Base-by-base conservation (phyloP, 2,888 invertebrate species). In the Erebia epiphron region DNA sequence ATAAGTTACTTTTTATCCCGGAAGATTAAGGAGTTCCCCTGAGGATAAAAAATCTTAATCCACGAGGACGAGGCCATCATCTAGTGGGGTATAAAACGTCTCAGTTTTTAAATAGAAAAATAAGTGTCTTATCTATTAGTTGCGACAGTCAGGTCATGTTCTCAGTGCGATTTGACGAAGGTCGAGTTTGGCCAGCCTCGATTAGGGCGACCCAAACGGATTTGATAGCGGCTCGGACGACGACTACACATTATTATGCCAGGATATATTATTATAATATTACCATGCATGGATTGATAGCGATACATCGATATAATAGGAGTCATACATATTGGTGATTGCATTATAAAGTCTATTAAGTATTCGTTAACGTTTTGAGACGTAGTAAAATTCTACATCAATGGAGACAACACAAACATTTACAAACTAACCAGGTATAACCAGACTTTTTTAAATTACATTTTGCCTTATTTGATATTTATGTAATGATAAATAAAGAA, bases 141-240 rank as follows among this genome's bases (percentile, higher is more conserved):
- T 79, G 63, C 83, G 88, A 88, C 86, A 88, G 82, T 82, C 83
- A 79, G 84, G 79, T 81, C 85, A 82, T 83, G 86, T 86, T 85
- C 83, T 83, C 86, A 66, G 70, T 61, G 54, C 71, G 68, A 71
- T 71, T 73, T 73, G 73, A 92, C 84, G 86, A 84, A 87, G 91
- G 91, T 91, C 86, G 84, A 83, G 90, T 84, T 86, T 90, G 90
- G 84, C 78, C 78, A 75, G 82, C 80, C 83, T 85, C 87, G 91
- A 91, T 90, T 90, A 89, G 83, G 80, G 79, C 80, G 78, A 80
- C 80, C 83, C 83, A 79, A 78, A 82, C 85, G 86, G 86, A 89
- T 90, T 89, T 87, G 85, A 88, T 86, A 86, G 86, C 82, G 81
- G 80, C 80, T 82, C 80, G 78, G 80, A 82, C 81, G 78, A 82